Evolutionary conservation across 2,113 vertebrate species (phyloP), one percentile per base, ranked within the genome.

Genomic region (Puntigrus tetrazona): DNA sequence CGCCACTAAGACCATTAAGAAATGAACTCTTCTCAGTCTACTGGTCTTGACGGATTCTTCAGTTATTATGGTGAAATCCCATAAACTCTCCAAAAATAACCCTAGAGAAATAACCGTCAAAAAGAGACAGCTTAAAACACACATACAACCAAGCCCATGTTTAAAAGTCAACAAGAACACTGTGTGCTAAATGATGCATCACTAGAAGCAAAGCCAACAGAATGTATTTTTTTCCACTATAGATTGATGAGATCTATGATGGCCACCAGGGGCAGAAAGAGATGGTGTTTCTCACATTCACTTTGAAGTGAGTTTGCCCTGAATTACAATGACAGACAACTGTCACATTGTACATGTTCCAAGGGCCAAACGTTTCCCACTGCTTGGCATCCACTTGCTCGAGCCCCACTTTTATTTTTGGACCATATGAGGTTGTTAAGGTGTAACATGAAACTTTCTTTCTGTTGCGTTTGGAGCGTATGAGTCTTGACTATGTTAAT

Each of bases 391-490:
- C 25, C 47, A 7, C 61, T 29, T 43, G 45, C 82, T 81, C 72
- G 43, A 43, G 75, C 55, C 84, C 69, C 84, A 72, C 50, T 87
- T 93, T 72, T 89, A 94, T 94, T 92, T 92, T 91, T 92, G 92
- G 90, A 90, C 86, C 78, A 70, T 85, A 86, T 84, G 1, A 38
- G 80, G 88, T 89, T 84, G 76, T 86, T 89, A 90, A 88, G 90
- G 79, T 47, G 94, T 89, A 94, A 95, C 79, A 16, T 27, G 89
- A 94, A 84, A 88, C 92, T 86, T 72, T 87, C 86, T 90, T 85
- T 77, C 91, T 87, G 81, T 90, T 77, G 63, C 82, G 34, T 80
- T 76, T 72, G 38, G 38, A 47, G 84, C 34, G 52, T 77, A 82
- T 29, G 70, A 82, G 36, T 50, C 61, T 34, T 8, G 36, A 31